Conservation (phyloP, 1,140 invertebrate species). For the Leptinotarsa texana region DNA sequence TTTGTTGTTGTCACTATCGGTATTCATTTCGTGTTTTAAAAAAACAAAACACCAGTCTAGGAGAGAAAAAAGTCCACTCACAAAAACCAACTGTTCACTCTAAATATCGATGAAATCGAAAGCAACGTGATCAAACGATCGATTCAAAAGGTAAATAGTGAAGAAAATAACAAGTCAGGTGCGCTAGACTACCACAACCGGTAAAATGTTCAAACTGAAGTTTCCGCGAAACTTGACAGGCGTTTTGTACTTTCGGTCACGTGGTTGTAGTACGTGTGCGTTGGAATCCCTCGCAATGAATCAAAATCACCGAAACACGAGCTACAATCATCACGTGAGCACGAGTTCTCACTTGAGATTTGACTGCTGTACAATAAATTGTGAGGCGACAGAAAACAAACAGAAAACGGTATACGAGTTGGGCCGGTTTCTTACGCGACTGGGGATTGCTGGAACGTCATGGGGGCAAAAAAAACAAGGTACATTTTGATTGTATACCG, state of each 20-base stretch:
- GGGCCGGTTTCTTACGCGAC: too few species aligned
- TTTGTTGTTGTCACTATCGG: conserved; percentile 6
- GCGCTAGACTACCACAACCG: conserved; percentile 9
- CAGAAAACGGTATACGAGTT: too few species aligned
- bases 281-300: neutral
- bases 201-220: conserved; percentile 12
- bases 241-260: conserved; percentile 24
- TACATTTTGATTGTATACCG: too few species aligned
- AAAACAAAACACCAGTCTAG: neutral
- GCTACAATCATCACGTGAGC: neutral
- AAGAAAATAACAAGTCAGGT: neutral
- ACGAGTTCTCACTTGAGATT: too few species aligned
- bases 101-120: neutral
- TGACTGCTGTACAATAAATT: too few species aligned
- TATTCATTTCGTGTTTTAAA: neutral
- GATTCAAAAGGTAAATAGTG: neutral
- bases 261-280: neutral
- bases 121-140: neutral
- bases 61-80: neutral
- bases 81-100: neutral
- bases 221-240: conserved; percentile 17
- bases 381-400: too few species aligned
- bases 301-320: neutral
- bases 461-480: too few species aligned
- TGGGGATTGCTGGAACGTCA: too few species aligned